Base-by-base conservation (phyloP, 2,888 invertebrate species). In the Adineta ricciae region DNA sequence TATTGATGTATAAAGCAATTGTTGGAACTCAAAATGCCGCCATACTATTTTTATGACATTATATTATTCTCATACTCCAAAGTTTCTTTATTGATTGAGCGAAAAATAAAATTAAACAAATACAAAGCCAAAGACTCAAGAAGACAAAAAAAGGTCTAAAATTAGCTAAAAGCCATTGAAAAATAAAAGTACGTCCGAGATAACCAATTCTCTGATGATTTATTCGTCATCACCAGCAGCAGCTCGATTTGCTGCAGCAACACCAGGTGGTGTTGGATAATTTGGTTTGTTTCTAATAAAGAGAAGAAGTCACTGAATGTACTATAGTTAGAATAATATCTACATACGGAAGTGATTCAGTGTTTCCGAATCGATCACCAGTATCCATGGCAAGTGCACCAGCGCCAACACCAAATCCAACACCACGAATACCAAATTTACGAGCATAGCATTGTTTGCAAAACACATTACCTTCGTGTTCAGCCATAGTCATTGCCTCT, bases 401-500 rank as follows among this genome's bases (percentile, higher is more conserved):
- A 41, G 85, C 85, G n/a, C 85, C 85, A 72, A 72, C 52, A n/a
- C 85, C 85, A 27, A 85, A 85, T 36, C 85, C 85, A 83, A 83
- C 83, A 72, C 85, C 85, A 72, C 83, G 83, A 72, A 83, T 83
- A 41, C 85, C 85, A 72, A 52, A 85, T 73, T 83, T 85, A 27
- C 85, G 83, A 73, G 50, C 72, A 72, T 98, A 97, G 92, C 97
- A 98, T 90, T 93, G 89, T 92, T 95, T 96, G 92, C 97, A 97
- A 92, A 95, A 97, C 87, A 97, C 94, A 88, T 96, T 95, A 87
- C 93, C 93, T 89, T 96, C 95, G 84, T 97, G 97, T 89, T 97
- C 96, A 89, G 96, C 96, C n/a, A 85, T 72, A 49, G 85, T 85
- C 27, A 83, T 85, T 27, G 83, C 54, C 73, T 85, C 83, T 72